A percentile compares a stretch with the other conserved stretches of the same genome.
phyloP scores from a whole-genome alignment of 2,888 invertebrate species.

The Drosophila nr. fundita region DNA sequence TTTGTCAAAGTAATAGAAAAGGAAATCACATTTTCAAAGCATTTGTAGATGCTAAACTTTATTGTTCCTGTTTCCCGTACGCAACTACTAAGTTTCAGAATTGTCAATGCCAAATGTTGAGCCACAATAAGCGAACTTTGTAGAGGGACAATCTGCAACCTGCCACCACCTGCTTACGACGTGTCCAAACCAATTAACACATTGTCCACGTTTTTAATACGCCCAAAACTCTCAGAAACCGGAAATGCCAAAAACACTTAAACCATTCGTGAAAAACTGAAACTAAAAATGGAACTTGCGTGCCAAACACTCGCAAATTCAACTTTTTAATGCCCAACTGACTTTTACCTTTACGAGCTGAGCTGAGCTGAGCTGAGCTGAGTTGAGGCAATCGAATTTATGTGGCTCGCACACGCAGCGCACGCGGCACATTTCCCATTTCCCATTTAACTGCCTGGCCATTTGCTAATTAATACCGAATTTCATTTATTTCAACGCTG shows the following conservation, averaged over 20 bases:
- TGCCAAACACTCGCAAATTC: slow-evolving; percentile 70
- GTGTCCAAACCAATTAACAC: slow-evolving; percentile 76
- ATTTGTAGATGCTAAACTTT: not conserved
- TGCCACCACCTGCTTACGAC: slow-evolving; percentile 43
- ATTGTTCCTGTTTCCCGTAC: not conserved
- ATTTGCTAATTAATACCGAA: slow-evolving; percentile 83
- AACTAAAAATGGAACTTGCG: slow-evolving; percentile 58
- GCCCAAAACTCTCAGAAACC: slow-evolving; percentile 4
- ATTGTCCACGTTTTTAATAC: slow-evolving; percentile 73
- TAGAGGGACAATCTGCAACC: not conserved
- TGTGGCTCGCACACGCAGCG: slow-evolving; percentile 68
- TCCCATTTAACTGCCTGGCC: slow-evolving; percentile 79
- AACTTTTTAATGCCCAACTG: slow-evolving; percentile 62
- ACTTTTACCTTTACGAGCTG: slow-evolving; percentile 57
- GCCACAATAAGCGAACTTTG: slow-evolving; percentile 3
- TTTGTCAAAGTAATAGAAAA: not conserved
- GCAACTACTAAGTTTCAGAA: not conserved
- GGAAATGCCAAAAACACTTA: slow-evolving; percentile 72
- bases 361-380: not conserved
- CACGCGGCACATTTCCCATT: slow-evolving; percentile 75
- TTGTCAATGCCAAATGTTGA: slow-evolving; percentile 5
- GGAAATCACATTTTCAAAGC: not conserved
- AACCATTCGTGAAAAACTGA: slow-evolving; percentile 46
- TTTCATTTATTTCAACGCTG: slow-evolving; percentile 70
- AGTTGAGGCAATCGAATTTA: slow-evolving; percentile 53